A percentile compares a stretch with the other conserved stretches of the same genome.
phyloP scores from a whole-genome alignment of 1,140 invertebrate species.

The Dendroctonus ponderosae region DNA sequence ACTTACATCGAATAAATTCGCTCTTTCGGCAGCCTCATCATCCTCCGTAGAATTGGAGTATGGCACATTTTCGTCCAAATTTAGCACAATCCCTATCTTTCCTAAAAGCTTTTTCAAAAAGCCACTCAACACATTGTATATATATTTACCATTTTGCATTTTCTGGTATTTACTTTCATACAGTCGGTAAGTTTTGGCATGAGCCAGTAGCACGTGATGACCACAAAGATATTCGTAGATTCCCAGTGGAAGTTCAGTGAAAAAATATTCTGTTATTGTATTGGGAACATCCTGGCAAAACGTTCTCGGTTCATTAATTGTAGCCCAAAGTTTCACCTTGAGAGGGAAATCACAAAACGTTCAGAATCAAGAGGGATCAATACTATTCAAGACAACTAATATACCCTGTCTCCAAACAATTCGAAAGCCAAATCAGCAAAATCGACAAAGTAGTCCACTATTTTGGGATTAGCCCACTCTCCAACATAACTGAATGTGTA shows the following conservation, averaged over 20 bases:
- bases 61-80: conserved; percentile 14
- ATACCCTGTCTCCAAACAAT: conserved; percentile 36
- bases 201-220: conserved; percentile 40
- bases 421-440: conserved; percentile 44
- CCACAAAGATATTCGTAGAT: conserved; percentile 46
- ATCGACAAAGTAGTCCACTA: conserved; percentile 47
- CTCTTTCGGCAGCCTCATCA: conserved; percentile 22
- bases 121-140: conserved; percentile 51
- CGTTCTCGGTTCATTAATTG: conserved; percentile 55
- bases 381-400: not conserved
- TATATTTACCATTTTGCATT: conserved; percentile 42
- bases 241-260: conserved; percentile 49
- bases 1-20: conserved; percentile 18
- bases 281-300: conserved; percentile 46
- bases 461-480: conserved; percentile 52
- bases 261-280: conserved; percentile 42
- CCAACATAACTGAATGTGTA: conserved; percentile 52
- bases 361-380: not conserved
- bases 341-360: not conserved
- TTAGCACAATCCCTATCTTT: conserved; percentile 28
- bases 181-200: conserved; percentile 40
- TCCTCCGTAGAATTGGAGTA: conserved; percentile 16
- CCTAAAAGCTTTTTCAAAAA: conserved; percentile 51
- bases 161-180: conserved; percentile 41
- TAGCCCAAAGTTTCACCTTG: conserved; percentile 54